phyloP scores from a whole-genome alignment of 2,113 vertebrate genomes.

The Thunnus maccoyii region DNA sequence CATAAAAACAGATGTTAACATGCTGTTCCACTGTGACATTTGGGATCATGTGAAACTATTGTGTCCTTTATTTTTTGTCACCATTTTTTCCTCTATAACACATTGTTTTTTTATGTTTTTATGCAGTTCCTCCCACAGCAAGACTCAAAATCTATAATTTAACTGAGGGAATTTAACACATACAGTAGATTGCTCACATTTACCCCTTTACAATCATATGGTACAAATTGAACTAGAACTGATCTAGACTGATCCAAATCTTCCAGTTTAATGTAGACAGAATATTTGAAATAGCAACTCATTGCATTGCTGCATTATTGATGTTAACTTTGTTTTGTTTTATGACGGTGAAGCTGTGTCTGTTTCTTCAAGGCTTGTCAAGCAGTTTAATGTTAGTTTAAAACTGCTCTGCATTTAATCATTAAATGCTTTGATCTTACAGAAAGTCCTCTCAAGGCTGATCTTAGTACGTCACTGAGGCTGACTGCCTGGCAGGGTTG shows the following conservation, averaged over 20 bases:
- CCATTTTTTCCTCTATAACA: not conserved
- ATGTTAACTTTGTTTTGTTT: conserved; percentile 9
- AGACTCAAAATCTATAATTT: not conserved
- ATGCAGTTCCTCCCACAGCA: not conserved
- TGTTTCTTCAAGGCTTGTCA: conserved; percentile 15
- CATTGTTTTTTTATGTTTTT: not conserved
- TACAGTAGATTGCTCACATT: too few relatives aligned
- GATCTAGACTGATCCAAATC: not conserved
- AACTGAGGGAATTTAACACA: not conserved
- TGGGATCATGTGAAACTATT: not conserved
- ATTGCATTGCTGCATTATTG: not conserved
- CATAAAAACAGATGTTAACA: conserved; percentile 14
- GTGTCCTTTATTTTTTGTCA: not conserved
- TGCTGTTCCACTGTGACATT: not conserved
- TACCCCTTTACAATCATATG: too few relatives aligned
- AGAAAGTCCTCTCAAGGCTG: conserved; percentile 39
- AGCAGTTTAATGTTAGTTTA: conserved; percentile 4
- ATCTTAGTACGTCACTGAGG: conserved; percentile 51
- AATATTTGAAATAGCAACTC: not conserved
- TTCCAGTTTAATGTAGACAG: not conserved
- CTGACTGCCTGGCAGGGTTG: conserved; percentile 10
- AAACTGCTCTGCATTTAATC: conserved; percentile 31
- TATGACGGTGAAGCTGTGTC: not conserved
- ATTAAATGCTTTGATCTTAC: conserved; percentile 39
- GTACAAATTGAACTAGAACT: too few relatives aligned